Evolutionary conservation across 2,888 invertebrate species (phyloP), one percentile per base, ranked within the genome.

Genomic region (Dasypolia templi): DNA sequence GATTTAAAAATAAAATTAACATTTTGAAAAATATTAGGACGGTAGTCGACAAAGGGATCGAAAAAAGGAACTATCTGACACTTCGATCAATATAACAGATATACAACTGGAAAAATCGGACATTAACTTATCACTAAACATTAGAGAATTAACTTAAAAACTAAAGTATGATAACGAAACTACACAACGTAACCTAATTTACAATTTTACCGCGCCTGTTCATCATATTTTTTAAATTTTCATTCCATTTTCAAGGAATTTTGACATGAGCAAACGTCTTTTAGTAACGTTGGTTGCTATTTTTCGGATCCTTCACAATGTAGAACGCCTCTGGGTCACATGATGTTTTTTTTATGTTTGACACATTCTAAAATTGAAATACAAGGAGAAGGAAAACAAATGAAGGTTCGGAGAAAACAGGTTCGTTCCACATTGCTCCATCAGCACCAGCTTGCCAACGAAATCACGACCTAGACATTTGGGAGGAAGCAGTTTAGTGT

Each of bases 401-500:
- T 55, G 53, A 42, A 42, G 53, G 9, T 66, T 22, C 12, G 42
- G 19, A 42, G 64, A n/a, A 55, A 66, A 61, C 59, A 59, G 66
- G 7, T 64, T 72, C 58, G 79, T 82, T 82, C 87, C 56, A 82
- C 81, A 82, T 81, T 81, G 86, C 72, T 69, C 29, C 59, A 73
- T 73, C 73, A 86, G 79, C 79, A 82, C 79, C 81, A 78, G 81
- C 71, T 66, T 75, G 67, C 76, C 82, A 84, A 86, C 64, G 65
- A 44, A 42, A 72, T 51, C 62, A 59, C 69, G 70, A 65, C 39
- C 72, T 58, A 80, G 81, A 67, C 39, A 26, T 76, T 63, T 46
- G 32, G 44, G 59, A 53, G 32, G 46, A 79, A 74, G 63, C 39
- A 55, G 76, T 85, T 94, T 96, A 97, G 83, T 96, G 97, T 66